Evolutionary conservation across 2,113 vertebrate species (phyloP), one percentile per base, ranked within the genome.

Genomic region (Plestiodon gilberti): DNA sequence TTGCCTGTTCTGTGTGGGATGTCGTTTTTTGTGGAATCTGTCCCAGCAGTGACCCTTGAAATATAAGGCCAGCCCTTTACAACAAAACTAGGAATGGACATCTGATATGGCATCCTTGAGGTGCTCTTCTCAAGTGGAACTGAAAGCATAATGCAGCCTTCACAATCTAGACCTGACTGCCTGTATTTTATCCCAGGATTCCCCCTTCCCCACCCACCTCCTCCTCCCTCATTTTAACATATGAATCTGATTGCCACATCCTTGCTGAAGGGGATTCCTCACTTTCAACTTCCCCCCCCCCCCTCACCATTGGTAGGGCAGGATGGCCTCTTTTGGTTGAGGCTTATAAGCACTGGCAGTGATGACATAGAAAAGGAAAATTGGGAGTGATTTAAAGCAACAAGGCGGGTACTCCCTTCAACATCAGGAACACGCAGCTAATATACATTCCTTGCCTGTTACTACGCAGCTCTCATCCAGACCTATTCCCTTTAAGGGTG

Each of bases 221-320:
- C 52, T 30, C 33, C 6, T 89, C 18, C 55, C 86, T 75, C 15
- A 28, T 28, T 74, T 64, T 13, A 81, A 62, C 69, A 86, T 77
- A 89, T 90, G 92, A 92, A 89, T 91, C 89, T 93, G 90, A 87
- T 92, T 91, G 88, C 91, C 88, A 90, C 90, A 94, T 93, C 90
- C 88, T 95, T 90, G 93, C 94, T 94, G 87, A 92, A 93, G 92
- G 93, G 93, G 90, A 94, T 93, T 93, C 93, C 94, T 95, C 93
- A 86, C 90, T 89, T 17, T 0, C 10, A 93, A 81, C 43, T 90
- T 88, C 87, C 89, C 90, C 61, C 92, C 55, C 35, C 40, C 87
- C 89, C 90, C 61, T 91, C 55, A 52, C 40, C 33, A 35, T 88
- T 23, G 85, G 28, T 84, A 55, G 71, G 88, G 71, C 79, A 87